Base-by-base conservation (phyloP, 2,797 vertebrate genomes). In the Poeciliopsis gracilis region DNA sequence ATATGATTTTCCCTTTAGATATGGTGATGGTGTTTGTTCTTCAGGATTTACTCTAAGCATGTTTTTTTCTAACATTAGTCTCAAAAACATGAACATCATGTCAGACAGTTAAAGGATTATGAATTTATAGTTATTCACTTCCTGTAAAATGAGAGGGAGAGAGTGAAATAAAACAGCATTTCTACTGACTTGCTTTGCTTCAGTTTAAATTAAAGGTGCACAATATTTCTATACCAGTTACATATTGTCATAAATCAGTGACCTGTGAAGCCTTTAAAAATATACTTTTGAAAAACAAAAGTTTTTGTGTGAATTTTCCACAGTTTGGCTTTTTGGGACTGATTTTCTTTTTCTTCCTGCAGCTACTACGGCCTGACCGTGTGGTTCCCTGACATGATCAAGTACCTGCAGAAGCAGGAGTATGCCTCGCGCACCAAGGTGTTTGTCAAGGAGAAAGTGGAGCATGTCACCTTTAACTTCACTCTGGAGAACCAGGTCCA, bases 351-450 rank as follows among this genome's bases (percentile, higher is more conserved):
- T 55, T 47, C 25, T 25, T 75, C 49, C 1, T 82, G 15, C 86
- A 99, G 98, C 90, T 99, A 99, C 95, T 99, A 99, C 0, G 98
- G 98, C 45, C 91, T 99, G 91, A 99, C 98, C 0, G 97, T 99
- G 55, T 99, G 98, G 97, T 99, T 99, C 93, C 98, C 98, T 0
- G 98, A 99, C 94, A 99, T 99, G 98, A 99, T 99, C 87, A 98
- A 99, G 90, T 97, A 99, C 86, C 94, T 99, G 77, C 98, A 99
- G 92, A 94, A 96, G 90, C 96, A 97, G 46, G 98, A 99, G 82
- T 99, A 99, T 0, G 90, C 96, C 0, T 95, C 97, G 0, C 97
- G 97, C 87, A 98, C 98, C 16, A 99, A 97, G 87, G 91, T 97
- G 78, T 99, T 99, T 76, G 90, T 93, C 10, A 97, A 96, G n/a